phyloP scores from a whole-genome alignment of 1,140 invertebrate genomes.

The Archivesica marissinica region DNA sequence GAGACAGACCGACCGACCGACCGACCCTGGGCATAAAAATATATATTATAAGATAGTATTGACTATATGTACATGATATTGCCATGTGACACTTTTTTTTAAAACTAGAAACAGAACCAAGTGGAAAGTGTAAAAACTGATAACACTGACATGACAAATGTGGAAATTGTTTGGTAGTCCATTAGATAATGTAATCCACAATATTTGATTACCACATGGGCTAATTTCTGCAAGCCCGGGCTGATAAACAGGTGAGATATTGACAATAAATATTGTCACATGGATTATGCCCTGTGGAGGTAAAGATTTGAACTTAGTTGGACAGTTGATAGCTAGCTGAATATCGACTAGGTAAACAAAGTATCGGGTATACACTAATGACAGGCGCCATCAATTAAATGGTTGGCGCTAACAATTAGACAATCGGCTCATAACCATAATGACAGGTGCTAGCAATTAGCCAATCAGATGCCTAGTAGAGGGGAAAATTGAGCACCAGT shows the following conservation, averaged over 20 bases:
- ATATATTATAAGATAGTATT: too few species aligned
- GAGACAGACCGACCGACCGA: too few species aligned
- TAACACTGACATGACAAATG: slow-evolving; percentile 48
- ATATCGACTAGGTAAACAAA: too few species aligned
- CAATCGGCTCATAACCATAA: not conserved
- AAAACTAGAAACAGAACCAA: not conserved
- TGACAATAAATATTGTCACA: slow-evolving; percentile 52
- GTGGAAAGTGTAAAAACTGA: slow-evolving; percentile 33
- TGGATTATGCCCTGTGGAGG: slow-evolving; percentile 35
- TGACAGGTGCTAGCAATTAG: not conserved
- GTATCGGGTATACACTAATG: too few species aligned
- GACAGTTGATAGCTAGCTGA: not conserved
- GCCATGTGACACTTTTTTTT: too few species aligned
- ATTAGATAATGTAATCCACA: not conserved
- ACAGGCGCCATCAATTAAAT: too few species aligned
- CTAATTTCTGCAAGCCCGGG: slow-evolving; percentile 28
- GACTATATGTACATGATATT: too few species aligned
- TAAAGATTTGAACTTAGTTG: slow-evolving; percentile 32
- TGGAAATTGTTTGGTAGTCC: slow-evolving; percentile 35
- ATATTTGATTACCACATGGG: not conserved
- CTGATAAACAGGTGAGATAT: slow-evolving; percentile 52
- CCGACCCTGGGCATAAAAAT: too few species aligned
- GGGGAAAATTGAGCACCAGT: not conserved
- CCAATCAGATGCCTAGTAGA: not conserved
- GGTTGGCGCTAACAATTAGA: too few species aligned